These are phyloP conservation scores for Macropodus opercularis DNA, from an alignment of 2,797 vertebrate species.

Conservation along the genomic window DNA sequence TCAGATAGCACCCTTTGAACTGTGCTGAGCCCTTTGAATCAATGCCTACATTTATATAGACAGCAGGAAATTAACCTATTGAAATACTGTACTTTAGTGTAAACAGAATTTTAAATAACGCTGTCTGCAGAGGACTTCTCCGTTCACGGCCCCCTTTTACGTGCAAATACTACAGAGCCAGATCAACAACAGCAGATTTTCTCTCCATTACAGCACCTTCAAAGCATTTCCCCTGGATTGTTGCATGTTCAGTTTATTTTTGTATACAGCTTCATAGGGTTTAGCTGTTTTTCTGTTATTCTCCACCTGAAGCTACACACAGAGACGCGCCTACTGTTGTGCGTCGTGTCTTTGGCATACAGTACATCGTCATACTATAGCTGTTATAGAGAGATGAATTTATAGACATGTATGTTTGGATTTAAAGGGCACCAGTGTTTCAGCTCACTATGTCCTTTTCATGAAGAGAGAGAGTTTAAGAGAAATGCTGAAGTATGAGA, in stretches of 20 bases:
- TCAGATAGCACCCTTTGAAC: slow-evolving; percentile 4
- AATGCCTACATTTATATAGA: slow-evolving; percentile 24
- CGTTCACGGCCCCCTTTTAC: slow-evolving; percentile 10
- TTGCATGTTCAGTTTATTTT: background rate
- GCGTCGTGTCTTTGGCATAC: too few species aligned
- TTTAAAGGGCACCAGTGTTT: too few species aligned
- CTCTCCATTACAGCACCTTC: background rate
- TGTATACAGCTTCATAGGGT: slow-evolving; percentile 1
- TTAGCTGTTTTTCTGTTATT: slow-evolving; percentile 5
- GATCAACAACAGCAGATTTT: slow-evolving; percentile 13
- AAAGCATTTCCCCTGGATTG: slow-evolving; percentile 2
- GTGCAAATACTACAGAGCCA: background rate
- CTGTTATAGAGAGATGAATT: too few species aligned
- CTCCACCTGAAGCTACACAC: slow-evolving; percentile 5
- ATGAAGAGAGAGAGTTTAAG: too few species aligned
- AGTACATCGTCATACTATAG: too few species aligned
- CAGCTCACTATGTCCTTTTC: too few species aligned
- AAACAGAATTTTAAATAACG: slow-evolving; percentile 31
- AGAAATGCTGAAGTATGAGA: too few species aligned
- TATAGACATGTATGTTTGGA: too few species aligned
- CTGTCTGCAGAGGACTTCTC: slow-evolving; percentile 11
- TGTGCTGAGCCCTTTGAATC: slow-evolving; percentile 27
- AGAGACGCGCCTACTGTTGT: too few species aligned
- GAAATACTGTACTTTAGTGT: slow-evolving; percentile 16
- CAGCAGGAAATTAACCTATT: slow-evolving; percentile 14